Evolutionary conservation across 1,140 invertebrate species (phyloP).

Genomic region (Panagrolaimus sp.): DNA sequence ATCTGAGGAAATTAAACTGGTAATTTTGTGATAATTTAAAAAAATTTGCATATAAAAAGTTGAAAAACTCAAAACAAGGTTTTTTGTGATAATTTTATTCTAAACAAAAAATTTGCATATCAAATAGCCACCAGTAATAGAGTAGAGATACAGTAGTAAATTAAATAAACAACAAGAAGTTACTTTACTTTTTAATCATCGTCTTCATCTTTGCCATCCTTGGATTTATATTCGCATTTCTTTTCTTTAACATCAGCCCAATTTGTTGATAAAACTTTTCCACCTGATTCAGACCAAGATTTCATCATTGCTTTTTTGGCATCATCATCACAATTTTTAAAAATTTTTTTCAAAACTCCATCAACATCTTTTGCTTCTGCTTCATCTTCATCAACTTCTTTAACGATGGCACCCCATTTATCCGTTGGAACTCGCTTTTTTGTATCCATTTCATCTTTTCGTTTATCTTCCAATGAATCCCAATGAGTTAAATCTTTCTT

Average conservation of each 20-base stretch:
- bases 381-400: constrained; percentile 67
- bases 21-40: too few species aligned
- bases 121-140: too few species aligned
- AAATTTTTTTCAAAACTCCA: constrained; percentile 70
- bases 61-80: too few species aligned
- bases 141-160: too few species aligned
- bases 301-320: constrained; percentile 95
- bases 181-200: too few species aligned
- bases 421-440: not conserved
- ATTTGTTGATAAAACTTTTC: constrained; percentile 95
- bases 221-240: constrained; percentile 59
- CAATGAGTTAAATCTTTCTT: not conserved
- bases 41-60: too few species aligned
- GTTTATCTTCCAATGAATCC: not conserved
- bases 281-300: constrained; percentile 88
- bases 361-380: constrained; percentile 79
- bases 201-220: too few species aligned
- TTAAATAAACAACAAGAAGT: too few species aligned
- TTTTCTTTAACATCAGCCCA: constrained; percentile 84
- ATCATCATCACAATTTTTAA: constrained; percentile 77
- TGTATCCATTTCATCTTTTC: constrained; percentile 1
- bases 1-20: too few species aligned
- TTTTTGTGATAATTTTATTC: too few species aligned
- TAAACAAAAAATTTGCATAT: too few species aligned
- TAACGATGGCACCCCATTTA: constrained; percentile 42